Percentiles rank a stretch among this genome's conserved stretches.
Conservation (phyloP, 2,113 vertebrate genomes). For the Eptesicus fuscus region DNA sequence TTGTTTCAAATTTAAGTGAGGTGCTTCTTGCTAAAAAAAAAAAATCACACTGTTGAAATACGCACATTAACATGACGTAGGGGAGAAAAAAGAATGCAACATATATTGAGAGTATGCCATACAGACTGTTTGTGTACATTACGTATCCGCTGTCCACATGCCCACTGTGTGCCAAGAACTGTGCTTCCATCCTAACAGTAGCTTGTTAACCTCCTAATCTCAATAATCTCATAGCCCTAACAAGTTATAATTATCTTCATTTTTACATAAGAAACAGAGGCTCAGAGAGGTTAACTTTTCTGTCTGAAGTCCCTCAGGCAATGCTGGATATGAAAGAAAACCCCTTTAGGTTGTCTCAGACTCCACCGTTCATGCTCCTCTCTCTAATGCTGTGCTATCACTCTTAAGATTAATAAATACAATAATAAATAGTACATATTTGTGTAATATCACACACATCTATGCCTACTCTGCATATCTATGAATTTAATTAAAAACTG, state of each 20-base stretch:
- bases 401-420: not conserved
- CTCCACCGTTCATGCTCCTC: not conserved
- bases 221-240: not conserved
- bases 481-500: not conserved
- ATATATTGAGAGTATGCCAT: not conserved
- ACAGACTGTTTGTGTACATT: accelerated
- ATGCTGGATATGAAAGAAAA: not conserved
- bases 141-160: not conserved
- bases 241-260: not conserved
- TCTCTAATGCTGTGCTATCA: not conserved
- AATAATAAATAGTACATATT: not conserved
- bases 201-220: not conserved
- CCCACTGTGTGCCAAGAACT: not conserved
- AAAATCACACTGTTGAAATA: not conserved
- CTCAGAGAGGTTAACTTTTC: not conserved
- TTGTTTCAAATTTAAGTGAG: conserved; percentile 13
- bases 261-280: not conserved
- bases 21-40: not conserved
- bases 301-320: not conserved
- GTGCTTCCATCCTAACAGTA: not conserved
- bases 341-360: not conserved
- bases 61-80: not conserved
- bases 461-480: not conserved
- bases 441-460: not conserved
- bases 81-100: not conserved